These are phyloP conservation scores for Lissonota sp. DNA, from an alignment of 2,888 invertebrate genomes.

Conservation along the genomic window DNA sequence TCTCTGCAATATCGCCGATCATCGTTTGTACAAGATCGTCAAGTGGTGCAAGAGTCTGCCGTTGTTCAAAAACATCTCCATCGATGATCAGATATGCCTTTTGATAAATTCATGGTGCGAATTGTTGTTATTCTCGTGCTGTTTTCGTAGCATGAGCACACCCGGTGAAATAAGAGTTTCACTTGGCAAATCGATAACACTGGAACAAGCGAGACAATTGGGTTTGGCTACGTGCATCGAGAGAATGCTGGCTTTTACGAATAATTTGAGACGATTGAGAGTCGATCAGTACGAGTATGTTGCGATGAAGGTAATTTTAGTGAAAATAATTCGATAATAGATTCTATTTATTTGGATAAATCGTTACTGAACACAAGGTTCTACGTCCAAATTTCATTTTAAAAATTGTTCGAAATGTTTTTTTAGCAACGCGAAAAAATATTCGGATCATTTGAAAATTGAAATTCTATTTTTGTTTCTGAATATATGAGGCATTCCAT, in stretches of 20 bases:
- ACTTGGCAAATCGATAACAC: conserved; percentile 87
- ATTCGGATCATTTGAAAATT: too few relatives aligned
- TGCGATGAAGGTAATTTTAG: conserved; percentile 93
- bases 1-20: conserved; percentile 97
- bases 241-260: conserved; percentile 97
- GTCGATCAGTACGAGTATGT: conserved; percentile 98
- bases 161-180: conserved; percentile 94
- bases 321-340: not conserved
- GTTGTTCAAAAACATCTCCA: conserved; percentile 97
- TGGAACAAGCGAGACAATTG: conserved; percentile 89
- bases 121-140: conserved; percentile 95
- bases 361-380: too few relatives aligned
- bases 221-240: conserved; percentile 95
- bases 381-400: too few relatives aligned
- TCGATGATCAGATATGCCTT: conserved; percentile 98
- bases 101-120: conserved; percentile 99
- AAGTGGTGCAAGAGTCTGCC: conserved; percentile 99
- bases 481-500: too few relatives aligned
- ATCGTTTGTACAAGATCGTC: conserved; percentile 97
- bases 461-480: too few relatives aligned
- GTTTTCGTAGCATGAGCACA: conserved; percentile 96
- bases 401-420: too few relatives aligned
- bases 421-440: too few relatives aligned
- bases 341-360: too few relatives aligned
- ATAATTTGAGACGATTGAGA: conserved; percentile 94